Evolutionary conservation across 2,888 invertebrate species (phyloP).

Genomic region (Cantharis flavilabris): DNA sequence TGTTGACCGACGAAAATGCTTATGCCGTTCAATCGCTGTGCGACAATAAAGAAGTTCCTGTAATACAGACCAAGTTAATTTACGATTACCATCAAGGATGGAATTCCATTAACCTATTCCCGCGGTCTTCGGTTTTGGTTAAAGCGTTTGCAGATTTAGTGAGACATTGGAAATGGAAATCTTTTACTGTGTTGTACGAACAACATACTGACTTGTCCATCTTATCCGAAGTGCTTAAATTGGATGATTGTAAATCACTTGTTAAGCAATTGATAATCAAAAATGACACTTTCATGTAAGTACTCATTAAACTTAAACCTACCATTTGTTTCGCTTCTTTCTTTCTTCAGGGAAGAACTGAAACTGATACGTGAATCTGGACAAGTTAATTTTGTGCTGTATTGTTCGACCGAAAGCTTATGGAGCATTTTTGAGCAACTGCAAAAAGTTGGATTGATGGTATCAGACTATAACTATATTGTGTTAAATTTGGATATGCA

Average conservation of each 20-base stretch:
- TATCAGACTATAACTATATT: constrained; percentile 60
- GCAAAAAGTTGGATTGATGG: constrained; percentile 66
- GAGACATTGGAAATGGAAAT: constrained; percentile 75
- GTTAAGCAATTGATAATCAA: constrained; percentile 45
- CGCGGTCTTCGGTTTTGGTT: constrained; percentile 30
- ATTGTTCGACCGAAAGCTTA: constrained; percentile 58
- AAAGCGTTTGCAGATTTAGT: constrained; percentile 74
- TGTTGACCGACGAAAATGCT: constrained; percentile 59
- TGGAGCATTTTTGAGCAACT: constrained; percentile 60
- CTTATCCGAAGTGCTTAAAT: constrained; percentile 59
- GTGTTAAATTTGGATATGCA: constrained; percentile 64
- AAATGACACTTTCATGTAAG: background rate
- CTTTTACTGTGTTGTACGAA: constrained; percentile 85
- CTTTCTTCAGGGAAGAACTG: background rate
- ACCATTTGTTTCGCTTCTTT: background rate
- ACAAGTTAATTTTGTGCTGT: constrained; percentile 59
- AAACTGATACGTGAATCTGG: constrained; percentile 44
- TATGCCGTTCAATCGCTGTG: constrained; percentile 69
- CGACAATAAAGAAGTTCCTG: constrained; percentile 69
- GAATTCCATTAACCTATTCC: constrained; percentile 19
- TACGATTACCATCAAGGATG: constrained; percentile 55
- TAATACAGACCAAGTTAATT: constrained; percentile 60
- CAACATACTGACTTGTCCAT: constrained; percentile 61
- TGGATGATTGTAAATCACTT: constrained; percentile 55
- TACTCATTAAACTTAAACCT: background rate